A percentile compares a stretch with the other conserved stretches of the same genome.
These are phyloP conservation scores for Dastarcus helophoroides DNA, from an alignment of 2,888 invertebrate species.

Conservation along the genomic window DNA sequence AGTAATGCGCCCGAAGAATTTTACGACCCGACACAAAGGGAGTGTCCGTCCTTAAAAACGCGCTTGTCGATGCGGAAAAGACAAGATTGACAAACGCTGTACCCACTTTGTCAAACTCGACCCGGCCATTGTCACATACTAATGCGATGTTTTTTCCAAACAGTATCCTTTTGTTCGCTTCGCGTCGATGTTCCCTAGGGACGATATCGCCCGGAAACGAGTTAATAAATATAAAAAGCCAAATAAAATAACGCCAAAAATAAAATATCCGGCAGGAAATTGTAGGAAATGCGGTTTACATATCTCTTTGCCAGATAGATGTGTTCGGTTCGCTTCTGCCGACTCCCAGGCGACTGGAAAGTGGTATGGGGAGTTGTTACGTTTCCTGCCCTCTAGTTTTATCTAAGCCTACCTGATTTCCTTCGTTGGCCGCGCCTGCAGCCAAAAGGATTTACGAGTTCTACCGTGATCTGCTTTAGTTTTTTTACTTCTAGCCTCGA, in stretches of 20 bases:
- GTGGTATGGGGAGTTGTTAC: no score
- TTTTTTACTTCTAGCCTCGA: no score
- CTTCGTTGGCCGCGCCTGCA: constrained; percentile 2
- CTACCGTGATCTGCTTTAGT: no score
- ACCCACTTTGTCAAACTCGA: constrained; percentile 25
- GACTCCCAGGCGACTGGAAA: background rate
- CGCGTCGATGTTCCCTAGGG: background rate
- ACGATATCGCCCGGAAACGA: constrained; percentile 20
- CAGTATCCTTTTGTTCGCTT: background rate
- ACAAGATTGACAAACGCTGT: constrained; percentile 35
- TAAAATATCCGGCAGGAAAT: constrained; percentile 28
- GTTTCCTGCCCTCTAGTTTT: constrained; percentile 1
- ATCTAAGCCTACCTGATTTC: constrained; percentile 1
- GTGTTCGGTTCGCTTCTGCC: background rate
- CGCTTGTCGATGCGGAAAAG: constrained; percentile 34
- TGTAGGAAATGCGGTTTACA: constrained; percentile 15
- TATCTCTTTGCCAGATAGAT: constrained; percentile 1
- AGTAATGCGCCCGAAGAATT: no score
- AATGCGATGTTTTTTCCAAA: background rate
- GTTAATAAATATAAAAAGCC: constrained; percentile 18
- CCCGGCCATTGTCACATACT: constrained; percentile 27
- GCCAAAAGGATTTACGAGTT: background rate
- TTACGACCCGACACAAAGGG: no score
- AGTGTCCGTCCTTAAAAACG: no score
- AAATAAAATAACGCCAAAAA: constrained; percentile 16